phyloP scores from a whole-genome alignment of 2,888 invertebrate species.

The Ophion ellenae region DNA sequence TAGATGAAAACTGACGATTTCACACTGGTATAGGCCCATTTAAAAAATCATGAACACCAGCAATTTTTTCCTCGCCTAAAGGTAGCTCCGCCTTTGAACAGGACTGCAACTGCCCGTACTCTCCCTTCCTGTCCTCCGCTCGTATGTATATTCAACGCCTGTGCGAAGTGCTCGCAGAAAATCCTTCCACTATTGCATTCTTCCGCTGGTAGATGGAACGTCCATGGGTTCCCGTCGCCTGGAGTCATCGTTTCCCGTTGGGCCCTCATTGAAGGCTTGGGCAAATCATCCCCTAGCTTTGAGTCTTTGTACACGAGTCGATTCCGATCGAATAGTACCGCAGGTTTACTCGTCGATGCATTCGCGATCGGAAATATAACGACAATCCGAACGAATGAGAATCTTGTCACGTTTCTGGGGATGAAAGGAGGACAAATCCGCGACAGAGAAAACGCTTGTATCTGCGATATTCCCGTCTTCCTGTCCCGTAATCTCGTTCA shows the following conservation, averaged over 20 bases:
- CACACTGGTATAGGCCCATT: too few species aligned
- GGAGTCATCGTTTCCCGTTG: conserved; percentile 24
- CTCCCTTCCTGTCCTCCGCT: conserved; percentile 8
- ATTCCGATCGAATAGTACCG: not conserved
- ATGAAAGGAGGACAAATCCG: not conserved
- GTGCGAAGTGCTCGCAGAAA: conserved; percentile 27
- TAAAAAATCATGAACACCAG: too few species aligned
- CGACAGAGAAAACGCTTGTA: conserved; percentile 29
- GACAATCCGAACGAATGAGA: conserved; percentile 8
- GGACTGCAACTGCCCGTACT: conserved; percentile 20
- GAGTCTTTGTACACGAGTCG: not conserved
- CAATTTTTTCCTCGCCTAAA: too few species aligned
- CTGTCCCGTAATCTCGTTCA: conserved; percentile 32
- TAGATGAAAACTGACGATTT: too few species aligned
- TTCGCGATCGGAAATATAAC: conserved; percentile 5
- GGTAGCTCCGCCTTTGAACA: conserved; percentile 18
- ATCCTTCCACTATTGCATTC: conserved; percentile 46
- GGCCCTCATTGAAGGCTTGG: not conserved
- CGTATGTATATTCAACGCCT: not conserved
- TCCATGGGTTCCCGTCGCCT: conserved; percentile 30
- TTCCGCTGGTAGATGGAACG: conserved; percentile 10
- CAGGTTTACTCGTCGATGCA: conserved; percentile 8
- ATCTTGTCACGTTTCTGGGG: not conserved
- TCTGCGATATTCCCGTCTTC: conserved; percentile 51
- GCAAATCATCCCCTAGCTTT: not conserved